A percentile compares a stretch with the other conserved stretches of the same genome.
Evolutionary conservation across 2,888 invertebrate genomes (phyloP).

Genomic region (Cyrtodaria siliqua): DNA sequence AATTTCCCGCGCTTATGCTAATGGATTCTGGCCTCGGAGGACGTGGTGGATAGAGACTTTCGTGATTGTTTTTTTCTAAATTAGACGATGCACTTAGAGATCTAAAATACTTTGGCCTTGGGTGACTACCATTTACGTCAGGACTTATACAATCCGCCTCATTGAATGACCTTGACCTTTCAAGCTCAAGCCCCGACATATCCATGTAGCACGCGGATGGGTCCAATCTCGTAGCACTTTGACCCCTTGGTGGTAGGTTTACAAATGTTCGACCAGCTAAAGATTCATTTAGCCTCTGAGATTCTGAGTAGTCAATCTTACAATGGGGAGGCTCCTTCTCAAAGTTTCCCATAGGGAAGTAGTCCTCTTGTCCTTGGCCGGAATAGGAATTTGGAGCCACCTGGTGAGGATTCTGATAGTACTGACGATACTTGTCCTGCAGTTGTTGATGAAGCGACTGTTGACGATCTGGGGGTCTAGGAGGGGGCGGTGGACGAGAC

Average conservation of each 20-base stretch:
- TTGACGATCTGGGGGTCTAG: slow-evolving; percentile 50
- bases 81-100: slow-evolving; percentile 69
- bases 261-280: slow-evolving; percentile 58
- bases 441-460: slow-evolving; percentile 11
- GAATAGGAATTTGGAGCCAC: slow-evolving; percentile 20
- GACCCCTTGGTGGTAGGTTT: slow-evolving; percentile 53
- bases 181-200: slow-evolving; percentile 72
- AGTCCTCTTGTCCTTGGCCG: slow-evolving; percentile 57
- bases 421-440: slow-evolving; percentile 31
- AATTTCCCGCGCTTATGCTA: slow-evolving; percentile 58
- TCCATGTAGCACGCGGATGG: slow-evolving; percentile 73
- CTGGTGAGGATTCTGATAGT: slow-evolving; percentile 37
- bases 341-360: slow-evolving; percentile 67
- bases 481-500: slow-evolving; percentile 54
- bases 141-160: slow-evolving; percentile 15
- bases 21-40: slow-evolving; percentile 37
- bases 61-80: slow-evolving; percentile 2
- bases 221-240: slow-evolving; percentile 26
- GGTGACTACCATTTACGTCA: neutral
- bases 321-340: slow-evolving; percentile 54
- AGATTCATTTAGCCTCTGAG: slow-evolving; percentile 58
- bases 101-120: slow-evolving; percentile 55
- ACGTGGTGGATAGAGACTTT: neutral
- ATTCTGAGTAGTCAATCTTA: slow-evolving; percentile 52
- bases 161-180: slow-evolving; percentile 33